Evolutionary conservation across 2,113 vertebrate genomes (phyloP).

Genomic region (Heterocephalus glaber): DNA sequence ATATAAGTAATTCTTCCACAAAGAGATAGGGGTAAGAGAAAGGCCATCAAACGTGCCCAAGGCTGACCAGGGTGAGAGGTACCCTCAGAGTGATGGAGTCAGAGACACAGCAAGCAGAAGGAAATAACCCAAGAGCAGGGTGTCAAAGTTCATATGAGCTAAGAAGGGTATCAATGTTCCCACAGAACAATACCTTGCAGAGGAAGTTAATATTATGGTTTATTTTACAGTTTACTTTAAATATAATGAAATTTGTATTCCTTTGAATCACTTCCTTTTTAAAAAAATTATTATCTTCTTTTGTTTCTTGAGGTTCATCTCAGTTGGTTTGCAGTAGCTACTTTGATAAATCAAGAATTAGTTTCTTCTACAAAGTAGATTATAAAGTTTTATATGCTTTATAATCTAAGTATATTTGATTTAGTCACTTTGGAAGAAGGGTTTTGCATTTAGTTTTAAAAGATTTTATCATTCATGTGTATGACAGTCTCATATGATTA

Average conservation of each 20-base stretch:
- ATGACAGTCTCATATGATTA: background rate
- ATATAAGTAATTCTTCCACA: background rate
- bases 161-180: background rate
- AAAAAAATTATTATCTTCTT: background rate
- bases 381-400: background rate
- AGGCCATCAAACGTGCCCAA: background rate
- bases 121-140: background rate
- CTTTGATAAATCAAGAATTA: constrained; percentile 15
- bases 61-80: background rate
- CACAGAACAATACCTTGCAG: background rate
- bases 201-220: background rate
- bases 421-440: constrained; percentile 3
- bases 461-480: background rate
- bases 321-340: background rate
- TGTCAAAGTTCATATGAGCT: background rate
- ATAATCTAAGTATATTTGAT: background rate
- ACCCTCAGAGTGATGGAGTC: background rate
- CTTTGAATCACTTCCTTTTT: background rate
- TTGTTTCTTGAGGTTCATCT: background rate
- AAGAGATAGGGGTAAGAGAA: background rate
- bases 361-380: background rate
- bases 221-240: background rate
- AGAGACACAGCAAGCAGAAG: background rate
- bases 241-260: too few species aligned
- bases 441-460: background rate